A percentile compares a stretch with the other conserved stretches of the same genome.
Conservation (phyloP, 2,888 invertebrate genomes). For the Gari tellinella region DNA sequence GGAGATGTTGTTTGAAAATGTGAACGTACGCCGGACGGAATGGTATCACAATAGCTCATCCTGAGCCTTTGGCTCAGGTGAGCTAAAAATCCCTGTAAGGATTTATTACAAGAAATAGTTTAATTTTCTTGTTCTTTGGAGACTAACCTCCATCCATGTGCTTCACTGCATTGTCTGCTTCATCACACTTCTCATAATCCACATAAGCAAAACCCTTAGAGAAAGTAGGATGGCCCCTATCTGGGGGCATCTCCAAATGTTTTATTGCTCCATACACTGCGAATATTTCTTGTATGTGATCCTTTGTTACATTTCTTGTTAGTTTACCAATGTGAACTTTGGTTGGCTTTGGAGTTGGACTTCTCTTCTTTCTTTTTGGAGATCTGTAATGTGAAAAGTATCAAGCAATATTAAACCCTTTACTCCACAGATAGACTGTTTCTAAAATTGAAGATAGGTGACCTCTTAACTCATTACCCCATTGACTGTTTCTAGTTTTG, state of each 20-base stretch:
- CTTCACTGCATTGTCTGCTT: slow-evolving; percentile 99
- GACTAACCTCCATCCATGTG: slow-evolving; percentile 98
- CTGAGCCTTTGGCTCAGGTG: too few relatives aligned
- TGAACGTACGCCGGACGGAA: too few relatives aligned
- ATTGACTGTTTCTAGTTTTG: too few relatives aligned
- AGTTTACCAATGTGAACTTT: slow-evolving; percentile 97
- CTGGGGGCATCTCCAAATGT: slow-evolving; percentile 94
- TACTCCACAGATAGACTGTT: too few relatives aligned
- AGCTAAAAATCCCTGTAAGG: too few relatives aligned
- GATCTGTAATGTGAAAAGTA: slow-evolving; percentile 69
- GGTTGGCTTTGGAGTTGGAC: slow-evolving; percentile 94
- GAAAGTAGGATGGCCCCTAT: slow-evolving; percentile 93
- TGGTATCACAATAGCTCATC: too few relatives aligned
- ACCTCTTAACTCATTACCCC: too few relatives aligned
- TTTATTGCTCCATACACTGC: slow-evolving; percentile 89
- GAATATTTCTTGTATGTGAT: slow-evolving; percentile 84
- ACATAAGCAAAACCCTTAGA: slow-evolving; percentile 98
- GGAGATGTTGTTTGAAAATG: too few relatives aligned
- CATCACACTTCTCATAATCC: slow-evolving; percentile 96
- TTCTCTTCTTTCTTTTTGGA: slow-evolving; percentile 88
- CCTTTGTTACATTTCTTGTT: slow-evolving; percentile 94
- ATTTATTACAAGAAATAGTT: too few relatives aligned
- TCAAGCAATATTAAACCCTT: too few relatives aligned
- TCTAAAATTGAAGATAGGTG: too few relatives aligned
- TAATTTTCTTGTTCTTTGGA: too few relatives aligned